Evolutionary conservation across 2,888 invertebrate genomes (phyloP), one percentile per base, ranked within the genome.

Genomic region (Lepas anatifera): DNA sequence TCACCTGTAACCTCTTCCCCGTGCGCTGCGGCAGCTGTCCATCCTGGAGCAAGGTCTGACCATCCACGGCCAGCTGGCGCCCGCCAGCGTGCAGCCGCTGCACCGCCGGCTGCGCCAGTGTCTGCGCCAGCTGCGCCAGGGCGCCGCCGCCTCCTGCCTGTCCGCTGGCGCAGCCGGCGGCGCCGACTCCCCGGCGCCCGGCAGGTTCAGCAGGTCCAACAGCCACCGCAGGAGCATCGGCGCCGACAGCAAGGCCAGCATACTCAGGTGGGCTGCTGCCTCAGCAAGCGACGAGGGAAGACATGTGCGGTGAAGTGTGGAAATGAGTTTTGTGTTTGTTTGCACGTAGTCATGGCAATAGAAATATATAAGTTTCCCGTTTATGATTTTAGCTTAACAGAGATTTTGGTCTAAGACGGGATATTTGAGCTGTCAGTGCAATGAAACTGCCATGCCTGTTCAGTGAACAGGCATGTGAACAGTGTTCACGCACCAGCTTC

Each of bases 71-170:
- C 85, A 89, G 72, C 82, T 95, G 71, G 94, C 93, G 1, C 92
- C 95, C 0, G 82, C 89, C 1, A 92, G 89, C n/a, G 91, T 96
- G 0, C 92, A 91, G 74, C 95, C 95, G 0, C 80, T 97, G 75
- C 96, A 97, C 77, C 89, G 90, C 76, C 87, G 95, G 73, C 83
- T 97, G 52, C 85, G 93, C 58, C 93, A 95, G 78, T 66, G 66
- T 39, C 27, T 39, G 25, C 66, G 39, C 22, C 22, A 58, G 58
- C 58, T 58, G 32, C 58, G 58, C 22, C 58, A 35, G 58, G 58
- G 35, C 22, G 58, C 58, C 22, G 58, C 58, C 35, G 58, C 32
- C 35, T 35, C 58, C 7, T 32, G 58, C 7, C 22, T 7, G 18
- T 4, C 32, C 22, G 35, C 13, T 10, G 35, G 35, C 32, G 58